phyloP scores from a whole-genome alignment of 2,888 invertebrate genomes.

The Lasioglossum leucozonium region DNA sequence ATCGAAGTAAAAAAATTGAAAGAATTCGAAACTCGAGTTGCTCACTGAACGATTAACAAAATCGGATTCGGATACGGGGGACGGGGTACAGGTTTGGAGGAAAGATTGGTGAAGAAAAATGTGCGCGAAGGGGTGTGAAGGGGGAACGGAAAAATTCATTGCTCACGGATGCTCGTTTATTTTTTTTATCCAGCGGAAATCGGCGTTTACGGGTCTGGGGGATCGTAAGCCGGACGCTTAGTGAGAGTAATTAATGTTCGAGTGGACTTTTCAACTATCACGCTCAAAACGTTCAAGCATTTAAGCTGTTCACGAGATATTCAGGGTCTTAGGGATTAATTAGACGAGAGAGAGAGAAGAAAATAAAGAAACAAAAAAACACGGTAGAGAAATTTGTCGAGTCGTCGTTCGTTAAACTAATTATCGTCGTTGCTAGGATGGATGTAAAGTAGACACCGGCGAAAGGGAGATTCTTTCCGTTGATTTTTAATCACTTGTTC shows the following conservation, averaged over 20 bases:
- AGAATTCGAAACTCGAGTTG: conserved; percentile 66
- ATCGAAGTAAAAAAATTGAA: conserved; percentile 63
- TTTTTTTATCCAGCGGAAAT: conserved; percentile 59
- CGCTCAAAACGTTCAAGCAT: conserved; percentile 53
- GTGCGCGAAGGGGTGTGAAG: too few relatives aligned
- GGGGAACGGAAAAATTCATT: conserved; percentile 57
- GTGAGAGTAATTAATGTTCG: conserved; percentile 55
- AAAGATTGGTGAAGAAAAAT: background rate
- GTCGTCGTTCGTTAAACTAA: conserved; percentile 45
- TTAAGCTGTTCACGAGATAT: conserved; percentile 56
- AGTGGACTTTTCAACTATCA: conserved; percentile 50
- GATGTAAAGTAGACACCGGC: conserved; percentile 16
- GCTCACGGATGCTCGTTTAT: conserved; percentile 65
- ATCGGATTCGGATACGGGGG: background rate
- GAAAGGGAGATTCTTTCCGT: conserved; percentile 53
- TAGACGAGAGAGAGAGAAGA: conserved; percentile 42
- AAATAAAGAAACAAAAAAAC: background rate
- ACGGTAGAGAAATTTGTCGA: conserved; percentile 41
- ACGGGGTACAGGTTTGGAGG: background rate
- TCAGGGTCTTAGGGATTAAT: conserved; percentile 66
- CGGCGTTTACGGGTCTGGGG: conserved; percentile 18
- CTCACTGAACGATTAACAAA: conserved; percentile 58
- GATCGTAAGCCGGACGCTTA: conserved; percentile 39
- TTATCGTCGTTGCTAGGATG: conserved; percentile 26
- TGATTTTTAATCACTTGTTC: conserved; percentile 19